Base-by-base conservation (phyloP, 2,888 invertebrate species). In the Rhaphigaster nebulosa region DNA sequence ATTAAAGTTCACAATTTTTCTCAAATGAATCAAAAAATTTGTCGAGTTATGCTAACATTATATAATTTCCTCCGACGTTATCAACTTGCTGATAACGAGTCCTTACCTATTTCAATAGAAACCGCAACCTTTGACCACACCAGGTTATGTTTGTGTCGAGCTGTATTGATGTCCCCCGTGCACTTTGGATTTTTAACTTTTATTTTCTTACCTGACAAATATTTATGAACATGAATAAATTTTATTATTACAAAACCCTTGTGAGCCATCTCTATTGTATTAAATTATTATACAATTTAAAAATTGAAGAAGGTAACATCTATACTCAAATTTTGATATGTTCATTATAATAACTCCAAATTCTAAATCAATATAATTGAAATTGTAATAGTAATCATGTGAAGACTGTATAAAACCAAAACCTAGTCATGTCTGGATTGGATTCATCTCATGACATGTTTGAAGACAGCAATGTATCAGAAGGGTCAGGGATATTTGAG, bases 361-460 rank as follows among this genome's bases (percentile, higher is more conserved):
- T 76, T 76, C 38, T 38, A 18, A 38, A 38, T 8, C 38, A 38
- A 70, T 18, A 8, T 34, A 34, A 20, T 76, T 34, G 6, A 34
- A 76, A 76, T 76, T 76, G 6, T 38, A 38, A 20, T 76, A 76
- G 70, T 76, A 76, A 76, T 45, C 84, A 84, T 84, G 84, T 84
- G 84, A 84, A 84, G 45, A 26, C 87, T 2, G 20, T 87, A 34
- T 87, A 45, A 87, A 52, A 54, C 20, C 8, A 34, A 76, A 76
- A 84, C 8, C 45, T 50, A 70, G 29, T n/a, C 65, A 90, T 90
- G 87, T 56, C 87, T 60, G 65, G 1, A 5, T 90, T 91, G 38
- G 76, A 91, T 34, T 45, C 89, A 54, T 91, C 91, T 45, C 84
- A 76, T 38, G 91, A 91, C 54, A 90, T 91, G 90, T 91, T 91